Conservation (phyloP, 2,113 vertebrate species). For the Gulo gulo region DNA sequence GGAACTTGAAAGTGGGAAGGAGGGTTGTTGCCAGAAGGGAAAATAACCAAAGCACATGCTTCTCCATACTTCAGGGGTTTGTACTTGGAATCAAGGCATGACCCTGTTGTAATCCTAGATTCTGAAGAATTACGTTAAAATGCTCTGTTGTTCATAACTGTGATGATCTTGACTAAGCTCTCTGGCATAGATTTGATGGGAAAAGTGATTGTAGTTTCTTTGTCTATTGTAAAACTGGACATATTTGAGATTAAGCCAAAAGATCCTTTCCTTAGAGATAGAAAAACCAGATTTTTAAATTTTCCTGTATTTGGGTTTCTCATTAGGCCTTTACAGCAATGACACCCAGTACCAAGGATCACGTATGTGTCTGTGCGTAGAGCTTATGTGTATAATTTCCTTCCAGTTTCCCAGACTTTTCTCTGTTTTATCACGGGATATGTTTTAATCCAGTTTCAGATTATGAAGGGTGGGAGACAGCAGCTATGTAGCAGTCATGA, state of each 20-base stretch:
- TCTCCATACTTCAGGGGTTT: neutral
- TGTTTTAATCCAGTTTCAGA: neutral
- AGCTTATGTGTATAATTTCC: neutral
- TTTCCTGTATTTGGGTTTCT: neutral
- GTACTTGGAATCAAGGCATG: neutral
- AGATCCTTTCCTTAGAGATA: neutral
- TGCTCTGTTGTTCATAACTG: neutral
- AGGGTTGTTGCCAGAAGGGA: neutral
- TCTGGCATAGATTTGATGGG: neutral
- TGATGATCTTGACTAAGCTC: neutral
- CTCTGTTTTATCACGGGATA: neutral
- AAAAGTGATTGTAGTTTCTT: neutral
- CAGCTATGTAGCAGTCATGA: neutral
- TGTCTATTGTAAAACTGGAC: neutral
- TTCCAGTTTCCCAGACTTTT: neutral
- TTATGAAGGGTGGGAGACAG: neutral
- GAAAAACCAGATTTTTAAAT: neutral
- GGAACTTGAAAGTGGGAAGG: neutral
- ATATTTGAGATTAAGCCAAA: slow-evolving; percentile 21
- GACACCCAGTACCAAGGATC: neutral
- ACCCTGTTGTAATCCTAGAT: neutral
- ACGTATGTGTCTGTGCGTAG: rapidly evolving
- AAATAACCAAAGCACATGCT: neutral
- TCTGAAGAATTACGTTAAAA: neutral
- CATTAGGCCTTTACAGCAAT: neutral